Evolutionary conservation across 2,888 invertebrate species (phyloP).

Genomic region (Agrochola macilenta): DNA sequence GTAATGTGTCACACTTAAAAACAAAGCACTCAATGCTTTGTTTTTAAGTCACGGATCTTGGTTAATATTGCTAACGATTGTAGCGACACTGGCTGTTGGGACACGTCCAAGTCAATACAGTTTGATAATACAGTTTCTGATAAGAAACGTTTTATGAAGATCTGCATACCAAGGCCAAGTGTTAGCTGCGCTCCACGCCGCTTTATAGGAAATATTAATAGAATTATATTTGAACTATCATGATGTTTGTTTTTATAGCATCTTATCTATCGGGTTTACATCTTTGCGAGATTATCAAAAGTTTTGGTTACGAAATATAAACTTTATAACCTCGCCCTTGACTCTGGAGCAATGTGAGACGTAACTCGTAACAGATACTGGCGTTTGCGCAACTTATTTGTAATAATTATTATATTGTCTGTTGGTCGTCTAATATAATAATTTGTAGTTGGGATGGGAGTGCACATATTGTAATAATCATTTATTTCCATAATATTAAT

Average conservation of each 20-base stretch:
- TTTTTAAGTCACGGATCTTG: slow-evolving; percentile 52
- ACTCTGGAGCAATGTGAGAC: slow-evolving; percentile 62
- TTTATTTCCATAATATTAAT: slow-evolving; percentile 25
- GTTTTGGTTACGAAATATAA: slow-evolving; percentile 65
- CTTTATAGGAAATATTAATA: slow-evolving; percentile 56
- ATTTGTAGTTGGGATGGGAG: slow-evolving; percentile 18
- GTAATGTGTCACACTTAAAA: slow-evolving; percentile 33
- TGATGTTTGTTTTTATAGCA: slow-evolving; percentile 59
- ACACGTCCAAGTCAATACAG: slow-evolving; percentile 52
- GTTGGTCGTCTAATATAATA: slow-evolving; percentile 29
- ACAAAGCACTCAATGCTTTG: no score
- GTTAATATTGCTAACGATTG: slow-evolving; percentile 24
- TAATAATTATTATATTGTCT: slow-evolving; percentile 51
- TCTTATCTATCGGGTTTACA: slow-evolving; percentile 59
- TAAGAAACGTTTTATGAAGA: slow-evolving; percentile 51
- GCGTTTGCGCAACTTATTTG: slow-evolving; percentile 61
- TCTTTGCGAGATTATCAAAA: slow-evolving; percentile 63
- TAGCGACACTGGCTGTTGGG: slow-evolving; percentile 34
- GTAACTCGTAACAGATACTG: slow-evolving; percentile 59
- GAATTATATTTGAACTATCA: slow-evolving; percentile 57
- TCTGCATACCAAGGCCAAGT: slow-evolving; percentile 34
- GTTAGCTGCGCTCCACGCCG: slow-evolving; percentile 16
- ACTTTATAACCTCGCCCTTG: slow-evolving; percentile 67
- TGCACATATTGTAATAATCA: slow-evolving; percentile 27
- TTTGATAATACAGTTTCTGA: slow-evolving; percentile 50